Base-by-base conservation (phyloP, 2,888 invertebrate species). In the Synanthedon andrenaeformis region DNA sequence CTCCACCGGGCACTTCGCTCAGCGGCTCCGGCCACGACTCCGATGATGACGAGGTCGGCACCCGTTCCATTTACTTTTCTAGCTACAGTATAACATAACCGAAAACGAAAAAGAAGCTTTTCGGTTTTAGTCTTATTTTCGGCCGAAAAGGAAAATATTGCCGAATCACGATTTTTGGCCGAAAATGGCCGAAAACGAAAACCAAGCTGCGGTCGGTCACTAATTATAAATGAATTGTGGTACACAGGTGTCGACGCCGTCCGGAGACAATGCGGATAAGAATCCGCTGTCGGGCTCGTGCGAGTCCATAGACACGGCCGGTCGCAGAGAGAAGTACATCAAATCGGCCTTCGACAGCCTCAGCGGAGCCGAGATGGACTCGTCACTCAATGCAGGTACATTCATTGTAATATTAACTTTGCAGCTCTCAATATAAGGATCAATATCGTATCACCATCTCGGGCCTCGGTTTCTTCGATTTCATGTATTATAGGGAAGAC, bases 241-340 rank as follows among this genome's bases (percentile, higher is more conserved):
- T 23, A 11, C 8, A 0, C 68, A 90, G 82, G 92, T 91, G 8
- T 95, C 95, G 0, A 95, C 95, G 0, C 95, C 95, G 0, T 95
- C 94, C 56, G 94, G 93, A 1, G 93, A 94, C 68, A 92, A 92
- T 69, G 93, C 93, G 1, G 95, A 96, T 57, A 86, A 94, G 50
- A 94, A 92, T 71, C 91, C 92, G 0, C 81, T 95, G 52, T 94
- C 94, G 12, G 92, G 92, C 0, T 94, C 94, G 62, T 92, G 92
- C 50, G 94, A 94, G 77, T 91, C 91, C 0, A 64, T 92, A 12
- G 90, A 90, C 59, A 86, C 88, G 59, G 79, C 90, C 4, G 90
- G 89, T 0, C 74, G 89, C 1, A 73, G 92, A 3, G 91, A 91
- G 67, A 89, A 90, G 60, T 92, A 90, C 69, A 75, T 92, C 42